These are phyloP conservation scores for Pteruthius melanotis DNA, from an alignment of 2,113 vertebrate species.

Conservation along the genomic window DNA sequence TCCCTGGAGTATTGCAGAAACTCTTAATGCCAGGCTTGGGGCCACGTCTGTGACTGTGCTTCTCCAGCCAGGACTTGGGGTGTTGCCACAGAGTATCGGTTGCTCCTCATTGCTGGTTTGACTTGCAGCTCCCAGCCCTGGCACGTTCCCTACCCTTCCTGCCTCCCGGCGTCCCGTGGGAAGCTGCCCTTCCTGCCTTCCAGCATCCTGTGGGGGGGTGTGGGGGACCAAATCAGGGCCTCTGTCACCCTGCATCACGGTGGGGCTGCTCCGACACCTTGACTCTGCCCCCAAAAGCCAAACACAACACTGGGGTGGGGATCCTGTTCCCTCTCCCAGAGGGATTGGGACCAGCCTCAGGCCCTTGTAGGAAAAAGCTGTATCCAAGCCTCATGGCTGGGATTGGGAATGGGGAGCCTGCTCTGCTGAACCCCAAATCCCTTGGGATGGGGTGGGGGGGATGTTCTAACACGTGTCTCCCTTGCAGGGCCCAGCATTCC, in stretches of 20 bases:
- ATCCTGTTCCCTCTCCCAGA: accelerated
- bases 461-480: background rate
- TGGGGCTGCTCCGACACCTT: accelerated
- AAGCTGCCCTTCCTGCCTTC: background rate
- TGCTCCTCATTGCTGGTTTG: background rate
- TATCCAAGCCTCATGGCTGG: accelerated
- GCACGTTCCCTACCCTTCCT: background rate
- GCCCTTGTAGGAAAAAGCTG: background rate
- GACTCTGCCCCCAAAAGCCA: background rate
- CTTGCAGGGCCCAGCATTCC: background rate
- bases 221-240: accelerated
- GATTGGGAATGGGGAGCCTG: accelerated
- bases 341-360: background rate
- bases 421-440: background rate
- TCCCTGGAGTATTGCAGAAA: background rate
- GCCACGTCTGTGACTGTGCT: accelerated
- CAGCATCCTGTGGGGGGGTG: background rate
- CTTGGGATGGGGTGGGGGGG: background rate
- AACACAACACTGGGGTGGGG: accelerated
- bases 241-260: accelerated
- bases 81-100: background rate
- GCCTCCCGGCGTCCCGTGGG: accelerated
- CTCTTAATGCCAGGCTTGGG: background rate
- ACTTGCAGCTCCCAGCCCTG: background rate
- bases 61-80: accelerated